A percentile compares a stretch with the other conserved stretches of the same genome.
Evolutionary conservation across 2,113 vertebrate genomes (phyloP).

Genomic region (Cyprinus carpio): DNA sequence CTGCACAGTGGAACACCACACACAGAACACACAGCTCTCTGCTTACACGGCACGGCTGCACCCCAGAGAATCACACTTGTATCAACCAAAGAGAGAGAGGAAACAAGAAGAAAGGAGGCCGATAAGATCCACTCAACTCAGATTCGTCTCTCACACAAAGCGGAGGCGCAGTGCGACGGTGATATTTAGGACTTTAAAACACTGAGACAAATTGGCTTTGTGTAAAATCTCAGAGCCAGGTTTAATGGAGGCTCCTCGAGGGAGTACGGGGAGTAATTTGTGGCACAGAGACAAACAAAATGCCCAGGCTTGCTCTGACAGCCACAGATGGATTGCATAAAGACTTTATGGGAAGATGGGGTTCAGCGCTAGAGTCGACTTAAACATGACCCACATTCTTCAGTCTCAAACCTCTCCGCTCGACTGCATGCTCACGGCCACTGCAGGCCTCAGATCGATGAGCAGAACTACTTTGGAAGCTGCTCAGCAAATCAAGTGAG

Average conservation of each 20-base stretch:
- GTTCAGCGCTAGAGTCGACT: slow-evolving; percentile 14
- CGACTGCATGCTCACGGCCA: neutral
- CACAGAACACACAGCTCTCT: slow-evolving; percentile 2
- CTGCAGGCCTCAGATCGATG: neutral
- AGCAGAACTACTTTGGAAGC: neutral
- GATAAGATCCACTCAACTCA: slow-evolving; percentile 20
- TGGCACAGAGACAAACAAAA: slow-evolving; percentile 9
- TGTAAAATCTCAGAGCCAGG: slow-evolving; percentile 41
- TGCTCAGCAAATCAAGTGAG: neutral
- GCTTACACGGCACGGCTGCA: neutral
- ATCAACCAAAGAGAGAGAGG: slow-evolving; percentile 14
- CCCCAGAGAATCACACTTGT: slow-evolving; percentile 20
- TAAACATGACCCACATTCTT: slow-evolving; percentile 36
- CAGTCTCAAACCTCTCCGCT: neutral
- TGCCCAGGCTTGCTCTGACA: slow-evolving; percentile 16
- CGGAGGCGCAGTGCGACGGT: neutral
- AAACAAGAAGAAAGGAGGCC: slow-evolving; percentile 14
- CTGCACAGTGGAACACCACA: neutral
- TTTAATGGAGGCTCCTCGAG: slow-evolving; percentile 30
- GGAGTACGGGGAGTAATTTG: slow-evolving; percentile 30
- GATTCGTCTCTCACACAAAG: slow-evolving; percentile 15
- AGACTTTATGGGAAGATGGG: slow-evolving; percentile 34
- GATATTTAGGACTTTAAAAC: slow-evolving; percentile 22
- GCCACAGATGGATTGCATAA: slow-evolving; percentile 40
- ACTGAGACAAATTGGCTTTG: slow-evolving; percentile 39